Percentiles rank a stretch among this genome's conserved stretches.
Evolutionary conservation across 2,797 vertebrate species (phyloP).

Genomic region (Epinephelus coioides): DNA sequence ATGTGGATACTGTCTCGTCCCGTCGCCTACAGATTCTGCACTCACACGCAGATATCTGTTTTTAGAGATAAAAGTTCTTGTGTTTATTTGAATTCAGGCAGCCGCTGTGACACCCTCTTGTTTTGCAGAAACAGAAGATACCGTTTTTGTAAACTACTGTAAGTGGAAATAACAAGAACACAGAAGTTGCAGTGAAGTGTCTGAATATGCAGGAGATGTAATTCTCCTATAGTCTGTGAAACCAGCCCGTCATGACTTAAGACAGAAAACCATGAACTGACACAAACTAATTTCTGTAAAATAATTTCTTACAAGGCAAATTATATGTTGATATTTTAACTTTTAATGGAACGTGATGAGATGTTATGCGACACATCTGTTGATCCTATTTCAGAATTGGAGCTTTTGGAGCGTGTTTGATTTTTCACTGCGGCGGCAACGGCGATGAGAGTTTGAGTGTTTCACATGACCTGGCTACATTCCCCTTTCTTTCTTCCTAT

Average conservation of each 20-base stretch:
- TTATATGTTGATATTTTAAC: neutral
- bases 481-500: neutral
- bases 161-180: neutral
- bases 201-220: neutral
- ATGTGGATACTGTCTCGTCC: no score
- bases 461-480: neutral
- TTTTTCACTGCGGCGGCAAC: neutral
- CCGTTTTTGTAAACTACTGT: no score
- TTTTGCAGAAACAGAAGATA: no score
- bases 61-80: no score
- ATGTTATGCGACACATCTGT: neutral
- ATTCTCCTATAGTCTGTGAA: slow-evolving; percentile 28
- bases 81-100: no score
- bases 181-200: neutral
- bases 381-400: neutral
- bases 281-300: neutral
- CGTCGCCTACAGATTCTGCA: no score
- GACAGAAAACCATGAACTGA: neutral
- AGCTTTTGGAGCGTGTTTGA: neutral
- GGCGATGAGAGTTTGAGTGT: neutral
- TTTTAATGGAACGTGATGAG: neutral
- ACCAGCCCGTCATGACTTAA: slow-evolving; percentile 11
- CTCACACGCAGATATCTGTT: no score
- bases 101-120: no score
- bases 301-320: neutral